A percentile compares a stretch with the other conserved stretches of the same genome.
phyloP scores from a whole-genome alignment of 2,888 invertebrate genomes.

The Tinea trinotella region DNA sequence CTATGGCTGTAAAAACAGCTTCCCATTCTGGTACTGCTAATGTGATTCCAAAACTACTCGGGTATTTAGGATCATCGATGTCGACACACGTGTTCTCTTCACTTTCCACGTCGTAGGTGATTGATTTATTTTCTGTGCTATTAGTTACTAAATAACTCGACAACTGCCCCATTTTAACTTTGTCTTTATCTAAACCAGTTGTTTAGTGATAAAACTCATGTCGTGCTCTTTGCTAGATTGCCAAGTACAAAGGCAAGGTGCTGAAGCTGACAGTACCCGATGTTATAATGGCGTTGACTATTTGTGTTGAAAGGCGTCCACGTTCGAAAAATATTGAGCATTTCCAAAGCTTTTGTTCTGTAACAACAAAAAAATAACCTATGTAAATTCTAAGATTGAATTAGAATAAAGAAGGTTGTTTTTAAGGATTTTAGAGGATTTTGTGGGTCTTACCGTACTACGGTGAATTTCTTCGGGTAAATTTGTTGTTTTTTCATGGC shows the following conservation, averaged over 20 bases:
- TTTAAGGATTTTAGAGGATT: neutral
- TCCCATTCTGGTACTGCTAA: constrained; percentile 89
- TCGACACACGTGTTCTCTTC: constrained; percentile 58
- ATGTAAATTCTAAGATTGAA: constrained; percentile 5
- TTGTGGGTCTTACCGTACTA: neutral
- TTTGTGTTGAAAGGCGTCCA: neutral
- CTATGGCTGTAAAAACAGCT: constrained; percentile 84
- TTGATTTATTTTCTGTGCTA: constrained; percentile 30
- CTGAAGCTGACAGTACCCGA: constrained; percentile 9
- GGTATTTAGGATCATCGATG: constrained; percentile 66
- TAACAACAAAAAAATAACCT: constrained; percentile 7
- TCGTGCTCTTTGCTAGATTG: neutral
- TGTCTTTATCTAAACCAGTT: neutral
- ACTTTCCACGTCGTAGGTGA: constrained; percentile 37
- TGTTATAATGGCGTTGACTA: neutral
- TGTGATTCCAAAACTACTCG: constrained; percentile 79
- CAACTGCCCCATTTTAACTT: constrained; percentile 52
- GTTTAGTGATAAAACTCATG: neutral
- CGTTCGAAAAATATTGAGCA: neutral
- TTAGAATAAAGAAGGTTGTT: neutral
- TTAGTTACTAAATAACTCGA: constrained; percentile 46
- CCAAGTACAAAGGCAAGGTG: neutral
- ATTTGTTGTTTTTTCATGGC: constrained; percentile 2
- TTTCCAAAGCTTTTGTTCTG: constrained; percentile 16
- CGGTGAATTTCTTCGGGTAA: neutral